Evolutionary conservation across 2,113 vertebrate genomes (phyloP).

Genomic region (Natator depressus): DNA sequence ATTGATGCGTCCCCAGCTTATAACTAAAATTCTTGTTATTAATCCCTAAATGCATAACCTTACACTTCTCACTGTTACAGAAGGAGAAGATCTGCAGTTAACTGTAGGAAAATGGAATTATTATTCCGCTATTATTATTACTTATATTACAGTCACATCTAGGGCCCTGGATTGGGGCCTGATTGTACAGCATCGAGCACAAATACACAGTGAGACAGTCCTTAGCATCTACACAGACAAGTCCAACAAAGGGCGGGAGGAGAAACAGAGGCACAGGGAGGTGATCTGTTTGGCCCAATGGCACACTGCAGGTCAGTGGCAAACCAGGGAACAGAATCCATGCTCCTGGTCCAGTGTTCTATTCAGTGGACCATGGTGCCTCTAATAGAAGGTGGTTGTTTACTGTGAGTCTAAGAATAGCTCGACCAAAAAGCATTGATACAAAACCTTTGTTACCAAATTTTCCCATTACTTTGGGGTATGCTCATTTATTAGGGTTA

Average conservation of each 20-base stretch:
- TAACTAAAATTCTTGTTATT: too few species aligned
- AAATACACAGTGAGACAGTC: constrained; percentile 43
- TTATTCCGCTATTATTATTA: neutral
- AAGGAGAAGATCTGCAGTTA: constrained; percentile 52
- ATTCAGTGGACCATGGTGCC: neutral
- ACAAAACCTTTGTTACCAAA: neutral
- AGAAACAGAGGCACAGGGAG: neutral
- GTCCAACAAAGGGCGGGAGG: neutral
- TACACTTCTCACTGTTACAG: neutral
- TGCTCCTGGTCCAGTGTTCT: neutral
- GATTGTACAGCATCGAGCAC: neutral
- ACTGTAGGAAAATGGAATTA: constrained; percentile 49
- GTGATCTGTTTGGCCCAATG: neutral
- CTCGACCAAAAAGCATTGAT: neutral
- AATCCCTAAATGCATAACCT: too few species aligned
- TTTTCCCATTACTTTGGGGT: too few species aligned
- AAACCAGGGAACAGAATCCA: neutral
- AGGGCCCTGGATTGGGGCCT: neutral
- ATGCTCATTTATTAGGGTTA: too few species aligned
- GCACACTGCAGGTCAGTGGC: neutral
- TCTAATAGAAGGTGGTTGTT: neutral
- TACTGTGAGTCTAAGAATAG: neutral
- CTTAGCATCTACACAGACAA: neutral
- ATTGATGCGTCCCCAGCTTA: too few species aligned
- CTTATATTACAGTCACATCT: constrained; percentile 59